Evolutionary conservation across 2,113 vertebrate genomes (phyloP), one percentile per base, ranked within the genome.

Genomic region (Origma solitaria): DNA sequence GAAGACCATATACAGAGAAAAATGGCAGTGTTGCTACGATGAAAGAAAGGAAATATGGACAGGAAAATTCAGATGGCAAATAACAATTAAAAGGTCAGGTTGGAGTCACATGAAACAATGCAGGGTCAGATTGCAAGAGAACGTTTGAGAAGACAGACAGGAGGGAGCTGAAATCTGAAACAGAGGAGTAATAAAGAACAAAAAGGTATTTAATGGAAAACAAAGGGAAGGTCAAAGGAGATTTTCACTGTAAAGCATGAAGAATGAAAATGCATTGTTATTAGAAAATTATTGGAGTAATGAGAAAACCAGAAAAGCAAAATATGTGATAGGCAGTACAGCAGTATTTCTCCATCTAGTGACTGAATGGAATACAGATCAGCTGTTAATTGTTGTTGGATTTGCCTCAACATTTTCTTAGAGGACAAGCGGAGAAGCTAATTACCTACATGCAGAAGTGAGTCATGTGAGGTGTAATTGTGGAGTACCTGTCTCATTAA

Each of bases 161-260:
- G 8, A 53, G 69, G 54, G 54, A 95, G 45, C 56, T 69, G 88
- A 95, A 96, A 47, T 68, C 62, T 92, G 45, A 91, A 96, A 82
- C 54, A 72, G 53, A 37, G 42, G 3, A 94, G 31, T 65, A 78
- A 95, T 80, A 86, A 53, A 25, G 22, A 92, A 13, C 23, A 95
- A 92, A 93, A 78, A 82, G 15, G 0, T 64, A 12, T 40, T 45
- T 70, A 72, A 82, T 51, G 7, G 30, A 58, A 83, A 93, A 66
- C 5, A 62, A 91, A 61, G 6, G 15, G 23, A 94, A n/a, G 9
- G 70, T 7, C 1, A 31, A 68, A 42, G 24, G 71, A 62, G 2
- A 77, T 82, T 51, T 62, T 8, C 33, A 83, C 9, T 31, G 10
- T 57, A 66, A 92, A 91, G 19, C 81, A 31, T 0, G 3, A 64